Evolutionary conservation across 2,888 invertebrate species (phyloP), one percentile per base, ranked within the genome.

Genomic region (Alitta virens): DNA sequence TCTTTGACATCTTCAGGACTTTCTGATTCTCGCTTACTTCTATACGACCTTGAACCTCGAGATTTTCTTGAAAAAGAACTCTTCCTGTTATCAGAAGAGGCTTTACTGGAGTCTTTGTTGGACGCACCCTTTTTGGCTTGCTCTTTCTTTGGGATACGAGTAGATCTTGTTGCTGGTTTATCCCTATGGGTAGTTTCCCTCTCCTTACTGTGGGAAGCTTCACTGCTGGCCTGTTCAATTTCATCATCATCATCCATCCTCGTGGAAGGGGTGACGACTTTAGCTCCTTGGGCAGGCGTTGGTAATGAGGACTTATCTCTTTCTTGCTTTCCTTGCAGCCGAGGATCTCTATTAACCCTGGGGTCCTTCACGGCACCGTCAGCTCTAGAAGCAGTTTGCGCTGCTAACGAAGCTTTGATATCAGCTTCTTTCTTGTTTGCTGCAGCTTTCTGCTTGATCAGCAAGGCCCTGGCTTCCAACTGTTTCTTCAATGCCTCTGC

Each of bases 81-180:
- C n/a, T 46, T 21, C n/a, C 46, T 46, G n/a, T 16, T 21, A 16
- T 46, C 46, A 12, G 18, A 18, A 5, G n/a, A n/a, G n/a, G 46
- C n/a, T 53, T 42, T 21, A 60, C 43, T 2, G 43, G 24, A 14
- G 40, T 46, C 76, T 90, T 88, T 0, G 92, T 90, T 75, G 92
- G 91, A 71, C 91, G 87, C 49, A 94, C 82, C 79, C 94, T 92
- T 77, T 94, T 85, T 81, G 94, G 92, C 18, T 94, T 85, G 78
- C 92, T 92, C 73, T 91, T 89, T 74, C 91, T 89, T 77, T 92
- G 90, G 63, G 95, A 84, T 83, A 91, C 91, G 52, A 94, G 84
- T 40, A 94, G 82, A 75, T 94, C 92, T 70, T 91, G 89, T 74
- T 94, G 91, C 77, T 94, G 33, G 33, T 33, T 33, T 33, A 12